These are phyloP conservation scores for Stegodyphus mimosarum DNA, from an alignment of 1,140 invertebrate genomes.

Conservation along the genomic window DNA sequence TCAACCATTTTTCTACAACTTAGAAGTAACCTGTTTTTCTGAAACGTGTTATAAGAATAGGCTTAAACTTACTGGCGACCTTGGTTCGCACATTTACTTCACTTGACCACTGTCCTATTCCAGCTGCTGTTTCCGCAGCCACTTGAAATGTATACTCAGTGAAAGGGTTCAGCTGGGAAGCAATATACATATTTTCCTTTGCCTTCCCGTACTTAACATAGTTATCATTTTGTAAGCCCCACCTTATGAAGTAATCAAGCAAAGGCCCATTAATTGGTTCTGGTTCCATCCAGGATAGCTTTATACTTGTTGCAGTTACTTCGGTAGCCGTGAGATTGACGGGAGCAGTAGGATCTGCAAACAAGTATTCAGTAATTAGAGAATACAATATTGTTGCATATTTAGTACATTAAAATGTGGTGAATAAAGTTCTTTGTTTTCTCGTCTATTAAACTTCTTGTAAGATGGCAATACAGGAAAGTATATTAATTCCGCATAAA, in stretches of 20 bases:
- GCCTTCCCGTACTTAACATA: background rate
- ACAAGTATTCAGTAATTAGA: background rate
- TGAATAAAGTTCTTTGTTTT: too few species aligned
- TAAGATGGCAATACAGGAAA: too few species aligned
- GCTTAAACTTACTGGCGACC: conserved; percentile 1
- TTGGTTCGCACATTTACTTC: background rate
- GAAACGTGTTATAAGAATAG: background rate
- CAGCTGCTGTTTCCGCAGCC: background rate
- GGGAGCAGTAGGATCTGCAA: conserved; percentile 11
- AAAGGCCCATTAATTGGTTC: background rate
- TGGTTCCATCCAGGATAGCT: background rate
- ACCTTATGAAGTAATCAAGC: background rate
- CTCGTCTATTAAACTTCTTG: too few species aligned
- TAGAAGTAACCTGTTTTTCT: background rate
- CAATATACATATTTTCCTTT: background rate
- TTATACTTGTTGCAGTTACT: conserved; percentile 2
- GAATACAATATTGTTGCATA: background rate
- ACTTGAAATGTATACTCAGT: conserved; percentile 26
- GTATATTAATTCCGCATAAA: too few species aligned
- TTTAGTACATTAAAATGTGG: too few species aligned
- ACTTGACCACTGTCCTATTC: background rate
- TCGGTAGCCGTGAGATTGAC: background rate
- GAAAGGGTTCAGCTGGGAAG: background rate
- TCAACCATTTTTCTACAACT: too few species aligned
- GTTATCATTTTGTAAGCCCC: too few species aligned